phyloP scores from a whole-genome alignment of 2,888 invertebrate genomes.

The Ectemnius cavifrons region DNA sequence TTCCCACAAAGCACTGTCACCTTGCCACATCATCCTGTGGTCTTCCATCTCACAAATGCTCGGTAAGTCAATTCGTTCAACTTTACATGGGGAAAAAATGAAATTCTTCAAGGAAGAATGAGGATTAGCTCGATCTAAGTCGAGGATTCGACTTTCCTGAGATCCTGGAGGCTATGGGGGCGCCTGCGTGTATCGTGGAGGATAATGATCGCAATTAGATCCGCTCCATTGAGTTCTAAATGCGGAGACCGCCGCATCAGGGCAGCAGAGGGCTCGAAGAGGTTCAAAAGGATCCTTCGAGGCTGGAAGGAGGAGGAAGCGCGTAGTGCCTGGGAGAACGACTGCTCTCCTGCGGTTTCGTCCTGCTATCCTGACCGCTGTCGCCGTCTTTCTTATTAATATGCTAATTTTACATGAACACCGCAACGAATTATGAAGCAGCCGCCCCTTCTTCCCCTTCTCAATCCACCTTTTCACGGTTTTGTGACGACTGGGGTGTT shows the following conservation, averaged over 20 bases:
- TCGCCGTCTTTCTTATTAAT: conserved; percentile 77
- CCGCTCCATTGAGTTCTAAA: conserved; percentile 78
- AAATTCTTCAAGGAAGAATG: too few species aligned
- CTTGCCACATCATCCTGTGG: neutral
- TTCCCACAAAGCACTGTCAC: conserved; percentile 28
- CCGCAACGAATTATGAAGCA: conserved; percentile 52
- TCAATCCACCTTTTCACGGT: neutral
- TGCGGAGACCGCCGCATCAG: conserved; percentile 75
- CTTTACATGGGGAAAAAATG: too few species aligned
- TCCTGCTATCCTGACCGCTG: conserved; percentile 77
- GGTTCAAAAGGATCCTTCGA: conserved; percentile 66
- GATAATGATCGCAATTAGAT: conserved; percentile 72
- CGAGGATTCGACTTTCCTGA: too few species aligned
- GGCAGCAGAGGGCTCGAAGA: conserved; percentile 70
- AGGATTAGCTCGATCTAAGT: too few species aligned
- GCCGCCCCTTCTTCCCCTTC: conserved; percentile 13
- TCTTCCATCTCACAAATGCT: neutral
- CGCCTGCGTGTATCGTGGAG: neutral
- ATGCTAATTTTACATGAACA: conserved; percentile 74
- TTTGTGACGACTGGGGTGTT: conserved; percentile 44
- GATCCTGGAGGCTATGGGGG: too few species aligned
- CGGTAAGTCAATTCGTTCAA: neutral
- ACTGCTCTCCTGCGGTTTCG: conserved; percentile 68
- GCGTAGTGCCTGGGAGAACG: conserved; percentile 1
- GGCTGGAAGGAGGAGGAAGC: conserved; percentile 52